These are phyloP conservation scores for Nannoperca obscura DNA, from an alignment of 2,797 vertebrate genomes.

Conservation along the genomic window DNA sequence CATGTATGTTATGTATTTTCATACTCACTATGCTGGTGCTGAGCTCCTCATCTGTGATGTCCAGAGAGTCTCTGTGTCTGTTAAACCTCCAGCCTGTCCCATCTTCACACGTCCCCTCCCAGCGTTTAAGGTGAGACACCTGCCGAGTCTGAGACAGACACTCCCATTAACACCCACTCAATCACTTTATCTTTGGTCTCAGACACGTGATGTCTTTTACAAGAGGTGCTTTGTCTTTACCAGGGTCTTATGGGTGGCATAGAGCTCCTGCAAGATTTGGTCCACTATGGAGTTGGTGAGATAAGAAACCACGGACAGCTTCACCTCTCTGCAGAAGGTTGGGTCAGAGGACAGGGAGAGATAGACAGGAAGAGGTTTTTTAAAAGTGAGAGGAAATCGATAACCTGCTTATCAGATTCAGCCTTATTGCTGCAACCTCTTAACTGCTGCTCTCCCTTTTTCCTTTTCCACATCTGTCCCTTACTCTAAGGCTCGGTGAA, in stretches of 20 bases:
- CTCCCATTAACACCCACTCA: background rate
- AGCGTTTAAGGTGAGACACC: constrained; percentile 87
- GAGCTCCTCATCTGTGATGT: constrained; percentile 91
- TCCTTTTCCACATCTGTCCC: constrained; percentile 38
- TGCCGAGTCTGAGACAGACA: constrained; percentile 85
- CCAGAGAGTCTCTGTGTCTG: constrained; percentile 85
- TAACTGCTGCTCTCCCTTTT: background rate
- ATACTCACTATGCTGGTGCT: constrained; percentile 90
- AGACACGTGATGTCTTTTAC: constrained; percentile 12
- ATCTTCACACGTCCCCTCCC: constrained; percentile 82
- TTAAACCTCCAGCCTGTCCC: constrained; percentile 81
- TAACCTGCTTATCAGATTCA: constrained; percentile 56
- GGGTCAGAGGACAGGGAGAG: constrained; percentile 59
- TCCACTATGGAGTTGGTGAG: constrained; percentile 94
- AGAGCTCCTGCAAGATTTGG: constrained; percentile 93
- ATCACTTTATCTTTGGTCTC: constrained; percentile 7
- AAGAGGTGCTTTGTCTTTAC: constrained; percentile 76
- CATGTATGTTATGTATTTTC: background rate
- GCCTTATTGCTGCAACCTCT: constrained; percentile 26
- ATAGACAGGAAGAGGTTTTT: constrained; percentile 66
- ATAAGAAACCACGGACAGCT: constrained; percentile 93
- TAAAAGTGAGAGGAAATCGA: constrained; percentile 63
- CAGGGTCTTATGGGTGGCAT: constrained; percentile 91
- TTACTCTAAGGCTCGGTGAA: constrained; percentile 93
- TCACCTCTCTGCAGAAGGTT: constrained; percentile 89